Evolutionary conservation across 64 coral and sea anemone species (phyloP).

Genomic region (Astreopora myriophthalma): DNA sequence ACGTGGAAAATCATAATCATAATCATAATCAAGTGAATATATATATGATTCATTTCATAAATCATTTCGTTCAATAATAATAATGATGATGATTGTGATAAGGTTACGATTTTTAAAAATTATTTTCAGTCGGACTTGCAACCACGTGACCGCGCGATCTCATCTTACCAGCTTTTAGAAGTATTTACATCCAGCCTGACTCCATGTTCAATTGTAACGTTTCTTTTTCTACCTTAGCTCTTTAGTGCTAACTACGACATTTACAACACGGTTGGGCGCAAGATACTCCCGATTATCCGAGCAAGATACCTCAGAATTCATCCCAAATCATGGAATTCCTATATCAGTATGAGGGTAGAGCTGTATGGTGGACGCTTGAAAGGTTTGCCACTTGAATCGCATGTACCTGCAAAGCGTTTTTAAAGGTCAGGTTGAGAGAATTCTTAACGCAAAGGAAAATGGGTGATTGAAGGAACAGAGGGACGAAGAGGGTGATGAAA

Average conservation of each 20-base stretch:
- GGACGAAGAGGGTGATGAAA: too few relatives aligned
- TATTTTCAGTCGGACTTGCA: too few relatives aligned
- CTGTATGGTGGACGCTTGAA: constrained; percentile 67
- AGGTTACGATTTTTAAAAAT: too few relatives aligned
- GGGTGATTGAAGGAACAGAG: not conserved
- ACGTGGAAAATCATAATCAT: too few relatives aligned
- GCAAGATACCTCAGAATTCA: constrained; percentile 81
- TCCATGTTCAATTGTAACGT: not conserved
- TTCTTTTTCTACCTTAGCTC: constrained; percentile 30
- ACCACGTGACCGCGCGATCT: too few relatives aligned
- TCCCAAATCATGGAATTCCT: constrained; percentile 69
- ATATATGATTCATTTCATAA: too few relatives aligned
- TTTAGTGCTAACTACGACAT: constrained; percentile 83
- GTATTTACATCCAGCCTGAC: too few relatives aligned
- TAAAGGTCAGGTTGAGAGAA: not conserved
- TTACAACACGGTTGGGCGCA: constrained; percentile 64
- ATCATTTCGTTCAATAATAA: too few relatives aligned
- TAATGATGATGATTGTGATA: too few relatives aligned
- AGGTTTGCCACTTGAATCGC: not conserved
- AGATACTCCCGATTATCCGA: constrained; percentile 60
- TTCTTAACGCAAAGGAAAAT: too few relatives aligned
- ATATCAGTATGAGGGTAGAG: constrained; percentile 77
- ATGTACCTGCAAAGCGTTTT: not conserved
- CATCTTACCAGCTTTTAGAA: too few relatives aligned
- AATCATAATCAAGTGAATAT: too few relatives aligned